Evolutionary conservation across 2,888 invertebrate genomes (phyloP).

Genomic region (Alentia gelatinosa): DNA sequence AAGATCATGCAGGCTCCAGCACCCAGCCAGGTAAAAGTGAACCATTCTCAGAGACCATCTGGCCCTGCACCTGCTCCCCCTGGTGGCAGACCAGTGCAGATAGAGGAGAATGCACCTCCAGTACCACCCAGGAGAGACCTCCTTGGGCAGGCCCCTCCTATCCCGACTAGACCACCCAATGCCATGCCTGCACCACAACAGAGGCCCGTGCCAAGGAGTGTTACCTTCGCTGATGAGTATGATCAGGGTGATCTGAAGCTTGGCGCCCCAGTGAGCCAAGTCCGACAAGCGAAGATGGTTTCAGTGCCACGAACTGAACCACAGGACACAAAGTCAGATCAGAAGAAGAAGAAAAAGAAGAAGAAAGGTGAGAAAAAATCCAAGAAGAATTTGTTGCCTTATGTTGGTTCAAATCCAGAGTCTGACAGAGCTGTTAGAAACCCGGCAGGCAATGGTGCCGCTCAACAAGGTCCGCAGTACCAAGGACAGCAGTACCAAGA

Average conservation of each 20-base stretch:
- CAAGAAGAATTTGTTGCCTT: background rate
- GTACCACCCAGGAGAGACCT: background rate
- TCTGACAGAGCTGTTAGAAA: background rate
- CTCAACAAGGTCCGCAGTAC: background rate
- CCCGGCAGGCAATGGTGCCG: background rate
- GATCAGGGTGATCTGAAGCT: background rate
- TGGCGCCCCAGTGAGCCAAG: background rate
- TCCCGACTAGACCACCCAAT: background rate
- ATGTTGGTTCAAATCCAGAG: background rate
- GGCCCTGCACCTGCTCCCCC: background rate
- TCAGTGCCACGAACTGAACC: background rate
- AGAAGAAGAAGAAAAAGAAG: conserved; percentile 16
- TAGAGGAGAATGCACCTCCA: conserved; percentile 21
- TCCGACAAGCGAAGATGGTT: background rate
- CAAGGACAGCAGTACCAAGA: too few species aligned
- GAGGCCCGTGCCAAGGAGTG: background rate
- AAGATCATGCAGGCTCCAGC: background rate
- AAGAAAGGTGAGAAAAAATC: conserved; percentile 15
- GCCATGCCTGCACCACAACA: background rate
- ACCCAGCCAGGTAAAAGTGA: background rate
- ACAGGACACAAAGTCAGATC: background rate
- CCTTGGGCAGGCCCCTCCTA: background rate
- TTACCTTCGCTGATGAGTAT: conserved; percentile 18
- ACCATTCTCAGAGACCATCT: background rate
- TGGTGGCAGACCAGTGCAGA: background rate